phyloP scores from a whole-genome alignment of 2,113 vertebrate genomes.

The Macroglossus sobrinus region DNA sequence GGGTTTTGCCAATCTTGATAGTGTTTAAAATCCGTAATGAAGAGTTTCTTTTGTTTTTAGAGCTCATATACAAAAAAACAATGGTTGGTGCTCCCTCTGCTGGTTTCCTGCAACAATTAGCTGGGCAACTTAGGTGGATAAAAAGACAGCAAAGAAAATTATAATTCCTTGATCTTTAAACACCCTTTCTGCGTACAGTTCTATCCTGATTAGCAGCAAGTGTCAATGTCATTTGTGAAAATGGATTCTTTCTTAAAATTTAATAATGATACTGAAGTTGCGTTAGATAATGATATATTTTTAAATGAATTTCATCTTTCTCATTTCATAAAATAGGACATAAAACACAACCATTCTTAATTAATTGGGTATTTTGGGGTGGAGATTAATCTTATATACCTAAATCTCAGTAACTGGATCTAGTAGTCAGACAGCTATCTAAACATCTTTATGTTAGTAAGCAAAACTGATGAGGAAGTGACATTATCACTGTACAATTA shows the following conservation, averaged over 20 bases:
- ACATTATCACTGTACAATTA: not conserved
- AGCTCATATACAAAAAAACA: slow-evolving; percentile 1
- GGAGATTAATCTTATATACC: not conserved
- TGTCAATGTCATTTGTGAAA: not conserved
- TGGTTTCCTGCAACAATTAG: slow-evolving; percentile 63
- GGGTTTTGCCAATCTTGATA: not conserved
- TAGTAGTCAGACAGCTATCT: not conserved
- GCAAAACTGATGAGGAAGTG: not conserved
- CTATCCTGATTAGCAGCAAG: not conserved
- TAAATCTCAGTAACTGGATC: not conserved
- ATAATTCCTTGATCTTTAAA: not conserved
- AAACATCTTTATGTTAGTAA: not conserved
- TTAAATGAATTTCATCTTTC: not conserved
- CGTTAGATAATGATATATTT: not conserved
- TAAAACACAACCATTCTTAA: not conserved
- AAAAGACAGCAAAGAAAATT: slow-evolving; percentile 4
- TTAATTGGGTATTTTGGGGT: not conserved
- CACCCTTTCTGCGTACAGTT: not conserved
- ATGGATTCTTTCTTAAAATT: not conserved
- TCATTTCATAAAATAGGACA: not conserved
- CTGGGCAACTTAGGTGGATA: not conserved
- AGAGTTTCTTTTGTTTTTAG: slow-evolving; percentile 10
- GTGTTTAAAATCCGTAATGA: not conserved
- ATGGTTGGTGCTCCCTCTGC: slow-evolving; percentile 82
- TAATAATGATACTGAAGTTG: not conserved